Evolutionary conservation across 2,113 vertebrate species (phyloP).

Genomic region (Mus pahari): DNA sequence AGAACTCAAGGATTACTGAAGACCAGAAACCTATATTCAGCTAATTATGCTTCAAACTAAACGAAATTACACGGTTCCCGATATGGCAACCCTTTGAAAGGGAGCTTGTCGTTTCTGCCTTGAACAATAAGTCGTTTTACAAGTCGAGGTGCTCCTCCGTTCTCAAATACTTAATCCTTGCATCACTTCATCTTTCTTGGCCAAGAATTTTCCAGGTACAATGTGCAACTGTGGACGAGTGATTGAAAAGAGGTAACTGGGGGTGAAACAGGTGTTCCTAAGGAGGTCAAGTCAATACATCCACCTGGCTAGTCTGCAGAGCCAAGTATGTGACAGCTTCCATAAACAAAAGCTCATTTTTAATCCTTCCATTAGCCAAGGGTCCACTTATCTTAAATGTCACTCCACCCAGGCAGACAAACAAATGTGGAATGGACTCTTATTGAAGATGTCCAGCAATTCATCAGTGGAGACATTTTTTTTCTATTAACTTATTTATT

Average conservation of each 20-base stretch:
- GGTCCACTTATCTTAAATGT: not conserved
- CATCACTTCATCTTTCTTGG: not conserved
- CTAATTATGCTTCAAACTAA: conserved; percentile 38
- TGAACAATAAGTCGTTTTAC: not conserved
- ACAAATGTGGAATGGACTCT: not conserved
- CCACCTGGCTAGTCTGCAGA: not conserved
- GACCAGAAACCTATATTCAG: not conserved
- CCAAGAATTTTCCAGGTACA: conserved; percentile 31
- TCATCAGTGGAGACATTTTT: not conserved
- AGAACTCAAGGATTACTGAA: conserved; percentile 23
- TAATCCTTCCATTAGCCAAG: not conserved
- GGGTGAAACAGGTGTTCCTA: not conserved
- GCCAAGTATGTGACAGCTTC: not conserved
- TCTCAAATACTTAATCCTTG: conserved; percentile 4
- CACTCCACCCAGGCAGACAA: not conserved
- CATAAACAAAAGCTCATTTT: not conserved
- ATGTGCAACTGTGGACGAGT: not conserved
- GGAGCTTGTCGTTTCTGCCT: conserved; percentile 33
- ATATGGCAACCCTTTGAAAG: conserved; percentile 55
- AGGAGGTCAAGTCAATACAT: not conserved
- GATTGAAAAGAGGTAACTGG: not conserved
- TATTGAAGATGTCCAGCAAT: not conserved
- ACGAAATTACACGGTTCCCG: conserved; percentile 29
- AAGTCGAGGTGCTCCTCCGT: not conserved
- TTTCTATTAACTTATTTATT: too few relatives aligned